phyloP scores from a whole-genome alignment of 1,140 invertebrate species.

The Trissolcus basalis region DNA sequence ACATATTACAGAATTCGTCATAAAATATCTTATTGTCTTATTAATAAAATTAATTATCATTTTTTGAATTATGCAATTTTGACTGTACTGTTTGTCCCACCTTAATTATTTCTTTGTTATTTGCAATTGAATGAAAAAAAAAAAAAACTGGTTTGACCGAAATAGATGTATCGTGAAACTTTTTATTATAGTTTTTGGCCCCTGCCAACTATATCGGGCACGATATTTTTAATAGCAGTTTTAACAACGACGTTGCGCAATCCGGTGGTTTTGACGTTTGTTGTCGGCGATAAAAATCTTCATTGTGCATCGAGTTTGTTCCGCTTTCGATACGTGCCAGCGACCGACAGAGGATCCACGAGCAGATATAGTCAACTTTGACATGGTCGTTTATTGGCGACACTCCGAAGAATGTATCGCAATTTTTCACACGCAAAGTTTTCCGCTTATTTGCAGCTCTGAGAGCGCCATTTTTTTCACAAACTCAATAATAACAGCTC shows the following conservation, averaged over 20 bases:
- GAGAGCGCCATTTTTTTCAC: background rate
- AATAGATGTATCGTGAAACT: background rate
- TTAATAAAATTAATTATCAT: too few relatives aligned
- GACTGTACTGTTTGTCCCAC: too few relatives aligned
- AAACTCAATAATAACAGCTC: background rate
- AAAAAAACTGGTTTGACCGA: background rate
- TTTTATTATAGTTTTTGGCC: conserved; percentile 12
- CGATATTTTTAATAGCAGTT: conserved; percentile 45
- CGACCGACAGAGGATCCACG: conserved; percentile 38
- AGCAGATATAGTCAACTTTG: conserved; percentile 32
- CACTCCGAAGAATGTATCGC: conserved; percentile 38
- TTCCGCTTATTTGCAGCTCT: conserved; percentile 17
- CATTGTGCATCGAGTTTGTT: conserved; percentile 36
- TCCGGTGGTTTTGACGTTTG: conserved; percentile 38
- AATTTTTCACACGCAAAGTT: background rate
- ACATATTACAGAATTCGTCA: too few relatives aligned
- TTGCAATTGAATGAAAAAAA: too few relatives aligned
- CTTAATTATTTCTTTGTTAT: too few relatives aligned
- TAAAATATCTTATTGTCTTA: too few relatives aligned
- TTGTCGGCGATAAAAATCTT: conserved; percentile 28
- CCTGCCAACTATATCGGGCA: conserved; percentile 19
- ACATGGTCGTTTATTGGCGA: conserved; percentile 39
- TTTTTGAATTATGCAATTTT: too few relatives aligned
- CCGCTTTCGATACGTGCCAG: conserved; percentile 33
- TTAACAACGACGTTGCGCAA: conserved; percentile 45